Evolutionary conservation across 2,797 vertebrate genomes (phyloP).

Genomic region (Pipistrellus kuhlii): DNA sequence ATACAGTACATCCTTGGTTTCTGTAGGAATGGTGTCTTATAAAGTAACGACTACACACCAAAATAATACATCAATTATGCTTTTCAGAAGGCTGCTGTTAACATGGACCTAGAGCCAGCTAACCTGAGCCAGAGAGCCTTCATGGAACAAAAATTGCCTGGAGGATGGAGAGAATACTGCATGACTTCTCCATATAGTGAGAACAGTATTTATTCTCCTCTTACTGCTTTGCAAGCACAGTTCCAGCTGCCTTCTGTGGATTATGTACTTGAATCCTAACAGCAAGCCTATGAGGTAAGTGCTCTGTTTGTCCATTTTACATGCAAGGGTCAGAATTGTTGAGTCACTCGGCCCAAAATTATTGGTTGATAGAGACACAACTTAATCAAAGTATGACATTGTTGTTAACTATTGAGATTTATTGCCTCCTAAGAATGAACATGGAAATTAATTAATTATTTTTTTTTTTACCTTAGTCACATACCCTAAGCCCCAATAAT

Average conservation of each 20-base stretch:
- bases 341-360: not conserved
- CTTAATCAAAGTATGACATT: not conserved
- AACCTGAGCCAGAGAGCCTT: not conserved
- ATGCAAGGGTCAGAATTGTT: not conserved
- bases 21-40: not conserved
- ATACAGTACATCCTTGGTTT: not conserved
- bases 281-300: not conserved
- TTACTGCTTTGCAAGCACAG: not conserved
- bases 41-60: not conserved
- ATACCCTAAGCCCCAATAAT: not conserved
- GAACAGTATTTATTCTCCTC: not conserved
- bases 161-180: not conserved
- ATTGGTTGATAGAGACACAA: not conserved
- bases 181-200: not conserved
- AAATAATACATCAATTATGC: not conserved
- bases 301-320: not conserved
- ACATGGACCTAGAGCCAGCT: not conserved
- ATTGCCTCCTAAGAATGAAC: not conserved
- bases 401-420: not conserved
- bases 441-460: not conserved
- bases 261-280: not conserved
- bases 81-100: not conserved
- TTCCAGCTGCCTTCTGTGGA: not conserved
- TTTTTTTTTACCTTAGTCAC: not conserved
- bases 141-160: not conserved